Evolutionary conservation across 1,140 invertebrate species (phyloP), one percentile per base, ranked within the genome.

Genomic region (Megalopta genalis): DNA sequence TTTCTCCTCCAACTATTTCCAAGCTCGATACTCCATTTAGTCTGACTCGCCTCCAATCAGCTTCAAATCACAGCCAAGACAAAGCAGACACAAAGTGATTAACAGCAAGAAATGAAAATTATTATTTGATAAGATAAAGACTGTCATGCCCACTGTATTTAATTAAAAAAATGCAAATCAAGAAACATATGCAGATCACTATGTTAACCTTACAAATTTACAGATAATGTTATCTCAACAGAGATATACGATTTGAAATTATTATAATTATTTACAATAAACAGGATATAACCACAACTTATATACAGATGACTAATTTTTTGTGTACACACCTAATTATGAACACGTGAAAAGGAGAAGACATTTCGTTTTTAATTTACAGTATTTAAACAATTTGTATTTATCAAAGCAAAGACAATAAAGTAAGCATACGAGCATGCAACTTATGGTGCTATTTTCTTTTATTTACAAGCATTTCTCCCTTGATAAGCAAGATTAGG

Each of bases 21-120:
- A 85, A 83, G 78, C 79, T 84, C 67, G 91, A 86, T 88, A 90
- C 70, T 76, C 80, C 80, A 60, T 83, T 90, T 77, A 89, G 82
- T 86, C 69, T 88, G 83, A 90, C 42, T 88, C 90, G 85, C 70
- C 89, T 92, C 90, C 91, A 90, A 66, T 91, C 87, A 78, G 90
- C 92, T 93, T 88, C 54, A 90, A 88, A 87, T 82, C 80, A 89
- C 63, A 88, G 72, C 80, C 84, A 89, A 84, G 80, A 77, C 82
- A 89, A 90, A 91, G 89, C 88, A 89, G 81, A 90, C 83, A 85
- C 67, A 83, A 86, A 89, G 87, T 84, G 85, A 84, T 88, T 87
- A 90, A 84, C 77, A 88, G 86, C 83, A 74, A 86, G 68, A 87
- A 90, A 86, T 82, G 62, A 90, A 86, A 87, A 87, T 82, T 80